Evolutionary conservation across 2,113 vertebrate species (phyloP), one percentile per base, ranked within the genome.

Genomic region (Chloebia gouldiae): DNA sequence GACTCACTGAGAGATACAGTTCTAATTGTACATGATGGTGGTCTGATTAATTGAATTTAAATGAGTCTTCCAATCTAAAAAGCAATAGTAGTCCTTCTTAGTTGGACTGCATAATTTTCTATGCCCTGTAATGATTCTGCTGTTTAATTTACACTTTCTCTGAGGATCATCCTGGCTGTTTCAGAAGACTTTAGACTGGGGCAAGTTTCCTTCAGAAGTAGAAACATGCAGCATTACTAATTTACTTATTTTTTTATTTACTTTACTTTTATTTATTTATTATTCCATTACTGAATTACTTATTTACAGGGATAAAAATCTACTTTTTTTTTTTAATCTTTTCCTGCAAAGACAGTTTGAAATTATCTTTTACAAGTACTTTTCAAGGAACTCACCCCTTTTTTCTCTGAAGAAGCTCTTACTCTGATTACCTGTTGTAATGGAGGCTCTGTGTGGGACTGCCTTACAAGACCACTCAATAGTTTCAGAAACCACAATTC

Each of bases 301-400:
- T 82, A 87, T 64, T 91, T 82, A 57, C 47, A 87, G 49, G 47
- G 45, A 85, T 73, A 92, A 92, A 93, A 92, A 80, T 85, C 51
- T 71, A 49, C 63, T 63, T 15, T 64, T 81, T 92, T 49, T 86
- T 91, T 88, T 78, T 87, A 40, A 85, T 65, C 45, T 72, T 82
- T 87, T 66, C 63, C 27, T 69, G 39, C 49, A 72, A 47, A 53
- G 45, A 33, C 57, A 89, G 28, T 69, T 79, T 64, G 40, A 87
- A 95, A 95, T 54, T 39, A 35, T 61, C 61, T 92, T 91, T 91
- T 50, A 84, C 49, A 57, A 81, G 69, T 79, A 85, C 53, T 60
- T 94, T 61, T 47, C 80, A 84, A 84, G 73, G 37, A 91, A 75
- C 60, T 84, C 22, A 23, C 28, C 37, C 31, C 18, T 71, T 57